These are phyloP conservation scores for Trichogramma pretiosum DNA, from an alignment of 1,140 invertebrate species.

Conservation along the genomic window DNA sequence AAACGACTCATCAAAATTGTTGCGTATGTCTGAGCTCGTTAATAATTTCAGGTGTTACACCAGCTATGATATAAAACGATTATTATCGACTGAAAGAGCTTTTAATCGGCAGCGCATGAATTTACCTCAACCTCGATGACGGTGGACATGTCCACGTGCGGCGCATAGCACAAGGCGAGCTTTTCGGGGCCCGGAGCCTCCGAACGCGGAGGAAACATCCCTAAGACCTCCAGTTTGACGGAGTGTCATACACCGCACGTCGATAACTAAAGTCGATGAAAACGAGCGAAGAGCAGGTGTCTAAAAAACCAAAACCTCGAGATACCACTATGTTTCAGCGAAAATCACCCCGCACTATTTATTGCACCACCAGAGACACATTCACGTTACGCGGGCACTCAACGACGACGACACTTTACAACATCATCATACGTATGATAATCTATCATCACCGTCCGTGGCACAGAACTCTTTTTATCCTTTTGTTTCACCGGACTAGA, in stretches of 20 bases:
- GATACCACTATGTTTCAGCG: background rate
- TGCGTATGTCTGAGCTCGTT: too few species aligned
- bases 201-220: conserved; percentile 44
- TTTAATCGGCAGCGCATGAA: too few species aligned
- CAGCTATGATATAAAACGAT: too few species aligned
- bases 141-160: conserved; percentile 44
- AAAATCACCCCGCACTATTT: background rate
- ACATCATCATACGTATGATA: too few species aligned
- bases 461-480: background rate
- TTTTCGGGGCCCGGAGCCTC: conserved; percentile 43
- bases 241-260: background rate
- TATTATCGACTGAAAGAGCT: too few species aligned
- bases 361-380: background rate
- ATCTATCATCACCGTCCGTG: background rate
- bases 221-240: conserved; percentile 42
- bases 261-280: background rate
- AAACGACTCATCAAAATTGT: too few species aligned
- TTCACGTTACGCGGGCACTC: too few species aligned
- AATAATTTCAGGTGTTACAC: too few species aligned
- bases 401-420: too few species aligned
- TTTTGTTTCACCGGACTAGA: conserved; percentile 12
- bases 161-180: conserved; percentile 45
- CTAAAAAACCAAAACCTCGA: too few species aligned
- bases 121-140: conserved; percentile 45
- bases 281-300: background rate